Conservation (phyloP, 2,113 vertebrate species). For the Terrapene triunguis region DNA sequence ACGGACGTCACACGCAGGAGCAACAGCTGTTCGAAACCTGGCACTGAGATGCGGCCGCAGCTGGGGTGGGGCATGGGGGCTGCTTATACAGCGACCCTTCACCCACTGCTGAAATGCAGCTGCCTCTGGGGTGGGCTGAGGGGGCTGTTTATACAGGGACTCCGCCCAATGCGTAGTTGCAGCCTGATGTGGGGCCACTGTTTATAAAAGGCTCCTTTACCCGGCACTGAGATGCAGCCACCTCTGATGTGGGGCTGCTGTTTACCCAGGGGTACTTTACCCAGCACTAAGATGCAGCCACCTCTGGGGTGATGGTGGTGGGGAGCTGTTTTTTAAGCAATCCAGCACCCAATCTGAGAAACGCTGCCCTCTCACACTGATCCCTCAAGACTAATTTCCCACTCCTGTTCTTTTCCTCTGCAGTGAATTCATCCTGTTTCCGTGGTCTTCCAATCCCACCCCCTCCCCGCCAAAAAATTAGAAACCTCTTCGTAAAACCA, state of each 20-base stretch:
- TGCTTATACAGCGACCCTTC: neutral
- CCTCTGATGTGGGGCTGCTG: neutral
- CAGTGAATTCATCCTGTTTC: neutral
- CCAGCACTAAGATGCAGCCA: neutral
- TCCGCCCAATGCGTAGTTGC: neutral
- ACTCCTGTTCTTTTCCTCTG: neutral
- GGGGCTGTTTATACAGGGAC: neutral
- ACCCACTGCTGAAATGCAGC: neutral
- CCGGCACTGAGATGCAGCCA: no score
- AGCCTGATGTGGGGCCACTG: no score
- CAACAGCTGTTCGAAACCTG: neutral
- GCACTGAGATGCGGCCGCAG: neutral
- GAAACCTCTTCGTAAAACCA: neutral
- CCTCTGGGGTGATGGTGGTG: no score
- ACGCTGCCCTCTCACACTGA: neutral
- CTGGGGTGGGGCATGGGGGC: neutral
- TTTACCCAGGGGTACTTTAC: neutral
- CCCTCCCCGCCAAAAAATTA: neutral
- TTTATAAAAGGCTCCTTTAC: no score
- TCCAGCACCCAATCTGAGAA: neutral
- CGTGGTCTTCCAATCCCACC: neutral
- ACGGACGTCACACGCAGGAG: no score
- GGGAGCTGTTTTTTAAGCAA: neutral
- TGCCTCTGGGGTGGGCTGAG: neutral
- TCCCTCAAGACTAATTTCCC: neutral